Conservation (phyloP, 2,797 vertebrate species). For the Apodemus agrarius region DNA sequence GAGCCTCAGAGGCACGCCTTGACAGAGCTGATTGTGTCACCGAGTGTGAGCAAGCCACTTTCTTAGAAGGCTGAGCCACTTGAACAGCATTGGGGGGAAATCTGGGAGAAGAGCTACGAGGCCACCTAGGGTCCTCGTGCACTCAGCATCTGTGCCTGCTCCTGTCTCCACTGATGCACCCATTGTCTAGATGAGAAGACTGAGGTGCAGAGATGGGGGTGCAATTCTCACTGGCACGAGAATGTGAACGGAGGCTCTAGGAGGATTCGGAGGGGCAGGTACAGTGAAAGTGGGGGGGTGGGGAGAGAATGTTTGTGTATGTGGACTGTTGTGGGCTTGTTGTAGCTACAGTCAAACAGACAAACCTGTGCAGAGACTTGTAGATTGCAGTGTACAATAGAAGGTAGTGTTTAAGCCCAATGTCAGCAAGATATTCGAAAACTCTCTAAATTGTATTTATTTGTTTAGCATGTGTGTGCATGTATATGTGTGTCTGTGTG, state of each 20-base stretch:
- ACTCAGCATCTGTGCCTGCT: neutral
- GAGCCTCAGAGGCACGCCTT: neutral
- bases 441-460: neutral
- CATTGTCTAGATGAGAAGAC: neutral
- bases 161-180: neutral
- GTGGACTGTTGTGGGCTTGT: neutral
- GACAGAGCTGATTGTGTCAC: neutral
- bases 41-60: accelerated
- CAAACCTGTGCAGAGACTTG: accelerated
- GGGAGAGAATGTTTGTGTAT: neutral
- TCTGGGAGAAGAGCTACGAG: accelerated
- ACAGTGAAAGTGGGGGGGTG: accelerated
- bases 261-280: neutral
- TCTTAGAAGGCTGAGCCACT: neutral
- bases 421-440: neutral
- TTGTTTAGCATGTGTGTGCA: neutral
- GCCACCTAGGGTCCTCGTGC: neutral
- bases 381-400: accelerated
- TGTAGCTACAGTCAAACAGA: neutral
- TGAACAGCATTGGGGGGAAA: neutral
- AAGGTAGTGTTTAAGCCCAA: neutral
- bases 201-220: neutral
- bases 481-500: neutral
- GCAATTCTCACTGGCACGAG: neutral
- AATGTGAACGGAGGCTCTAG: neutral